Base-by-base conservation (phyloP, 2,113 vertebrate genomes). In the Triplophysa tibetana region DNA sequence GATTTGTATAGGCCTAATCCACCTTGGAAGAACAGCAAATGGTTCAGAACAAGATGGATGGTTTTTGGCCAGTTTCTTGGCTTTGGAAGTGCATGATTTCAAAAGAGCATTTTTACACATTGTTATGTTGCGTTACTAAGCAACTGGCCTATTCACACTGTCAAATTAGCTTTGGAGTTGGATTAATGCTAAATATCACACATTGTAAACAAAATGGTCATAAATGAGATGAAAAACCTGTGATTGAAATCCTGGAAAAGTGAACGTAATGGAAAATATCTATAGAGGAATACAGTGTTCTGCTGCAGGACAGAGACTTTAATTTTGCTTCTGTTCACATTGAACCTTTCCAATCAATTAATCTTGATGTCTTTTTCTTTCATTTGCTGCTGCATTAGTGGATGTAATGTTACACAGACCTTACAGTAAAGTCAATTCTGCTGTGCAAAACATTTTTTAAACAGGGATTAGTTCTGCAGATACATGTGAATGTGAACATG, bases 121-220 rank as follows among this genome's bases (percentile, higher is more conserved):
- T 60, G n/a, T 73, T 43, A 73, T 60, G 56, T n/a, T 73, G n/a
- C 1, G 70, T 73, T 73, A 73, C 70, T 60, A 73, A 73, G 70
- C 54, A 73, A 60, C 70, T 60, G 17, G 70, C 70, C 12, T 60
- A 16, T 73, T 60, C 54, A 73, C 29, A 43, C 54, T 73, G 54
- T 58, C 54, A 60, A 17, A 73, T 23, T 10, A 41, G 19, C 70
- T 73, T 2, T 41, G 7, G 52, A 41, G 52, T 16, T 58, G 29
- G 33, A 43, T 12, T 43, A 11, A 60, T 24, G 19, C 54, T 60
- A 60, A 23, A 73, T 60, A 41, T 17, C n/a, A 24, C 54, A 73
- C 29, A 2, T 73, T 73, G 70, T 5, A 60, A 72, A 38, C 26
- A 8, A 60, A 52, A 58, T 58, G 29, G 19, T 41, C 70, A 73